A percentile compares a stretch with the other conserved stretches of the same genome.
These are phyloP conservation scores for Stegodyphus dumicola DNA, from an alignment of 1,140 invertebrate species.

Conservation along the genomic window DNA sequence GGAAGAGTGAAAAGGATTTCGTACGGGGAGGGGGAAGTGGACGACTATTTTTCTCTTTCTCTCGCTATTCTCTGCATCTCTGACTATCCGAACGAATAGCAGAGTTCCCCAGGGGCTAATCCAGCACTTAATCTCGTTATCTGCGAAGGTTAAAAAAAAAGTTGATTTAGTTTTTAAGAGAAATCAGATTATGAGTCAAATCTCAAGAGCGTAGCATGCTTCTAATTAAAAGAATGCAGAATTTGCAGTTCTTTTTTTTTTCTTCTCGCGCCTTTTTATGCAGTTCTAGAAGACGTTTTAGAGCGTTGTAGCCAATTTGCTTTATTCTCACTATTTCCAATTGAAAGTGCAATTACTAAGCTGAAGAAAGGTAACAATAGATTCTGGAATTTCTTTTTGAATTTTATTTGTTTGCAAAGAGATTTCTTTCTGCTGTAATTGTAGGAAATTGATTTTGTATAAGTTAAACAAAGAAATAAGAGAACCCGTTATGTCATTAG, in stretches of 20 bases:
- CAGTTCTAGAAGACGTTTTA: no score
- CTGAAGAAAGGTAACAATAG: no score
- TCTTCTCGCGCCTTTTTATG: neutral
- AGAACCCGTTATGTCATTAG: no score
- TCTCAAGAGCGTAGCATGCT: slow-evolving; percentile 10
- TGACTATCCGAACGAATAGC: neutral
- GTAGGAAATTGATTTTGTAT: no score
- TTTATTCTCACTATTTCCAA: neutral
- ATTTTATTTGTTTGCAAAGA: no score
- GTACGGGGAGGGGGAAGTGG: neutral
- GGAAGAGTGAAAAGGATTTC: neutral
- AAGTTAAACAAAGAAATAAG: no score
- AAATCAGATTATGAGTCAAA: slow-evolving; percentile 44
- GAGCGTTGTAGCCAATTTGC: neutral
- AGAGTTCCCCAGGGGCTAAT: slow-evolving; percentile 37
- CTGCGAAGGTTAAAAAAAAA: slow-evolving; percentile 19
- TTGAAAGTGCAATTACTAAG: neutral
- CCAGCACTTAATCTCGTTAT: slow-evolving; percentile 49
- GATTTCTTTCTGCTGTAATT: no score
- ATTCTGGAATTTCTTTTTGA: no score
- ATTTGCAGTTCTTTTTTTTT: no score
- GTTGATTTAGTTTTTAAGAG: slow-evolving; percentile 54
- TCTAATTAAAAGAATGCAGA: slow-evolving; percentile 49
- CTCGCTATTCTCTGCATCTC: neutral
- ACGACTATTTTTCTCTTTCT: neutral